Evolutionary conservation across 2,888 invertebrate genomes (phyloP).

Genomic region (Onchidella celtica): DNA sequence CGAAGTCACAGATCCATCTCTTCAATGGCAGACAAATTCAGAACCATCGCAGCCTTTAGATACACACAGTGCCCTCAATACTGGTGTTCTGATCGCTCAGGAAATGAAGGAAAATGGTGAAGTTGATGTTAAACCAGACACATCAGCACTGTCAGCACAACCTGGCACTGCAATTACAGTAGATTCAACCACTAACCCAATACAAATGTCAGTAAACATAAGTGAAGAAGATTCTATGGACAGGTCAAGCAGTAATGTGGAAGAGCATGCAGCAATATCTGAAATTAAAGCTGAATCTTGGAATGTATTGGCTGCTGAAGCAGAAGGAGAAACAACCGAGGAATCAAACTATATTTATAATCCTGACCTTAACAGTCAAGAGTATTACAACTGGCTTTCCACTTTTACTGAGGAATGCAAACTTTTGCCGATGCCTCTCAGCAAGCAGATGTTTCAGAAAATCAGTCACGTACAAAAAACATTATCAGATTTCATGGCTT

Average conservation of each 20-base stretch:
- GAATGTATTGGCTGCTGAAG: neutral
- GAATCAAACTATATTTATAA: slow-evolving; percentile 67
- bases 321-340: neutral
- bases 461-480: slow-evolving; percentile 78
- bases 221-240: neutral
- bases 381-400: slow-evolving; percentile 77
- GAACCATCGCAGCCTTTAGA: neutral
- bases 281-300: slow-evolving; percentile 19
- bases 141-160: neutral
- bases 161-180: neutral
- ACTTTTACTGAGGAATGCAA: slow-evolving; percentile 75
- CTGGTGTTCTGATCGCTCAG: neutral
- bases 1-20: neutral
- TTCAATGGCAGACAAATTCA: neutral
- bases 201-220: neutral
- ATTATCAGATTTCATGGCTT: slow-evolving; percentile 75
- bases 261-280: neutral
- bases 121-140: neutral
- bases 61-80: neutral
- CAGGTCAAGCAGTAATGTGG: neutral
- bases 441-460: slow-evolving; percentile 72
- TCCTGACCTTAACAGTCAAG: slow-evolving; percentile 76
- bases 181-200: neutral
- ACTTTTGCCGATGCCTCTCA: slow-evolving; percentile 72
- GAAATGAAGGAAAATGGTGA: neutral